Evolutionary conservation across 2,888 invertebrate species (phyloP).

Genomic region (Hetaerina titia): DNA sequence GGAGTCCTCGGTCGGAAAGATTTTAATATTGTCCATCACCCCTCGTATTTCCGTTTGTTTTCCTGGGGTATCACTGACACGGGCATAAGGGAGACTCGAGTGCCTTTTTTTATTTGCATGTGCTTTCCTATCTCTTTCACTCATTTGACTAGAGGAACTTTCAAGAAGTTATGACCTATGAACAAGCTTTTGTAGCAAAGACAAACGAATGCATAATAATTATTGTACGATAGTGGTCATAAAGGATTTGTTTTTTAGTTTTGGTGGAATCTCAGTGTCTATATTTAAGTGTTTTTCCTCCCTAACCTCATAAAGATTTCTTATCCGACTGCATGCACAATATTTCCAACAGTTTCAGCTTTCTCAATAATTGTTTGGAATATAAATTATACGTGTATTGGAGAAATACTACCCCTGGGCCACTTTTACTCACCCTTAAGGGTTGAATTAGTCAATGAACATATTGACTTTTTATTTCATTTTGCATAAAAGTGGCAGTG

Average conservation of each 20-base stretch:
- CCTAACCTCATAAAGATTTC: too few relatives aligned
- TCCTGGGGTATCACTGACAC: background rate
- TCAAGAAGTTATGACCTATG: background rate
- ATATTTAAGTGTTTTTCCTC: background rate
- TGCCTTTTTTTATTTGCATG: background rate
- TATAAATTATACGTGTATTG: too few relatives aligned
- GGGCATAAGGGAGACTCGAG: background rate
- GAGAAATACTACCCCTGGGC: too few relatives aligned
- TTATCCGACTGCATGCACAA: too few relatives aligned
- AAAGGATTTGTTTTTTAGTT: background rate
- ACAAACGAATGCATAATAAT: background rate
- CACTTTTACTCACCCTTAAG: too few relatives aligned
- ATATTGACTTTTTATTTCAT: too few relatives aligned
- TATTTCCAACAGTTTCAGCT: too few relatives aligned
- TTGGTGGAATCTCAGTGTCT: background rate
- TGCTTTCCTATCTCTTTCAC: background rate
- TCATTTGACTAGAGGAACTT: background rate
- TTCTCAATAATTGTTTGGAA: too few relatives aligned
- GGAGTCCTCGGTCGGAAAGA: constrained; percentile 37
- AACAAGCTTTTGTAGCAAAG: background rate
- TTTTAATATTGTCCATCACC: constrained; percentile 24
- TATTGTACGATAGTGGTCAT: background rate
- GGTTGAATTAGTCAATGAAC: too few relatives aligned
- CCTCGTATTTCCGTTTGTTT: constrained; percentile 5
- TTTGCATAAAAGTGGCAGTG: too few relatives aligned